Conservation (phyloP, 1,140 invertebrate genomes). For the Apolygus lucorum region DNA sequence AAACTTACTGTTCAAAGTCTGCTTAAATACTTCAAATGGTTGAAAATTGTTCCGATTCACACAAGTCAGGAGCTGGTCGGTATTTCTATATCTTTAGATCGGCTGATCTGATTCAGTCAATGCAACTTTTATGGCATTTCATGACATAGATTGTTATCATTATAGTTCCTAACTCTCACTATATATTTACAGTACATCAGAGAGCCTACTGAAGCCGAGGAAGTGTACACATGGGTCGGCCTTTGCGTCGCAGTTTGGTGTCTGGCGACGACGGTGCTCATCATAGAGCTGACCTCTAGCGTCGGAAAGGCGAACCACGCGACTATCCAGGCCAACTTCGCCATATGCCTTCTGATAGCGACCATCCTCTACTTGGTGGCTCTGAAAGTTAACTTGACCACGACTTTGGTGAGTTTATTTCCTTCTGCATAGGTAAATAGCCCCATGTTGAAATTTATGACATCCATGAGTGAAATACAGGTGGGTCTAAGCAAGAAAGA, state of each 20-base stretch:
- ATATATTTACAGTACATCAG: constrained; percentile 55
- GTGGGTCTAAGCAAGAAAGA: too few relatives aligned
- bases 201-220: constrained; percentile 71
- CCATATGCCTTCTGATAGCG: constrained; percentile 76
- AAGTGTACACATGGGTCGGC: constrained; percentile 79
- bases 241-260: constrained; percentile 76
- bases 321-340: constrained; percentile 86
- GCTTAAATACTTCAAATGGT: too few relatives aligned
- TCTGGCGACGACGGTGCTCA: constrained; percentile 61
- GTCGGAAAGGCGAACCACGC: constrained; percentile 74
- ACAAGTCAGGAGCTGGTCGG: too few relatives aligned
- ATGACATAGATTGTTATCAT: too few relatives aligned
- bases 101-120: too few relatives aligned
- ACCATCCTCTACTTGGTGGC: constrained; percentile 80
- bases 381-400: constrained; percentile 68
- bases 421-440: constrained; percentile 2
- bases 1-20: too few relatives aligned
- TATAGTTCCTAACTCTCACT: too few relatives aligned
- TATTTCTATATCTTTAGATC: too few relatives aligned
- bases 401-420: constrained; percentile 59
- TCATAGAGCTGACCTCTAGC: constrained; percentile 65
- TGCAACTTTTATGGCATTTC: too few relatives aligned
- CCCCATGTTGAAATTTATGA: too few relatives aligned
- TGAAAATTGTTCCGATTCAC: too few relatives aligned
- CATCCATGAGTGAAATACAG: too few relatives aligned